phyloP scores from a whole-genome alignment of 2,113 vertebrate genomes.

The Catagonus wagneri region DNA sequence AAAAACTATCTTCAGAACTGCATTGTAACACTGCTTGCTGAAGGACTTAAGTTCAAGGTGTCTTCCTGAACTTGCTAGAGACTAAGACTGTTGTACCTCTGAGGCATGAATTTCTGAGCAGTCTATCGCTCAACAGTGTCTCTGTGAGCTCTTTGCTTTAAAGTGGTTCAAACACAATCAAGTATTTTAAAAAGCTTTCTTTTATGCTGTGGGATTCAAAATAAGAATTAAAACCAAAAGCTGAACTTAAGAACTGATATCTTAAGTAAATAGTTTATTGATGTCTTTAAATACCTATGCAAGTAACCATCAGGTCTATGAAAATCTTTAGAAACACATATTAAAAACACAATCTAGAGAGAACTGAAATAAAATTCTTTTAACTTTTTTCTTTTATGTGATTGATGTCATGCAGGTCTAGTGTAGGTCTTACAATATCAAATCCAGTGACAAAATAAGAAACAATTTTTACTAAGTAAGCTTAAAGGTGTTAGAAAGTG shows the following conservation, averaged over 20 bases:
- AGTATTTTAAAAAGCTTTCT: background rate
- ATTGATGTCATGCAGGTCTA: constrained; percentile 11
- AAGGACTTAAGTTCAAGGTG: background rate
- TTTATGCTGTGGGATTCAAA: constrained; percentile 28
- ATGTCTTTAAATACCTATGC: constrained; percentile 44
- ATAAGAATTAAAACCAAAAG: constrained; percentile 26
- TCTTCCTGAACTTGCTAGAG: background rate
- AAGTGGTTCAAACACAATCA: background rate
- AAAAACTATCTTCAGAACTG: background rate
- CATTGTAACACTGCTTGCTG: background rate
- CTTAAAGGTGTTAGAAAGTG: constrained; percentile 9
- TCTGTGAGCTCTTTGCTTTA: background rate
- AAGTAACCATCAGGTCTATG: background rate
- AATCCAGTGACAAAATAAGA: constrained; percentile 23
- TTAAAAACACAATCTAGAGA: background rate
- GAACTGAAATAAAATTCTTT: constrained; percentile 38
- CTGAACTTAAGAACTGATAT: background rate
- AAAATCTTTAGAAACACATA: constrained; percentile 48
- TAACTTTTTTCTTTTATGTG: constrained; percentile 45
- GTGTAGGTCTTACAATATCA: constrained; percentile 57
- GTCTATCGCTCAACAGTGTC: background rate
- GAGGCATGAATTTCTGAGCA: background rate
- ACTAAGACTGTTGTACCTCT: background rate
- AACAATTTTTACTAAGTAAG: constrained; percentile 4
- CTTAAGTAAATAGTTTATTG: background rate